Evolutionary conservation across 2,797 vertebrate species (phyloP), one percentile per base, ranked within the genome.

Genomic region (Amphiprion clarkii): DNA sequence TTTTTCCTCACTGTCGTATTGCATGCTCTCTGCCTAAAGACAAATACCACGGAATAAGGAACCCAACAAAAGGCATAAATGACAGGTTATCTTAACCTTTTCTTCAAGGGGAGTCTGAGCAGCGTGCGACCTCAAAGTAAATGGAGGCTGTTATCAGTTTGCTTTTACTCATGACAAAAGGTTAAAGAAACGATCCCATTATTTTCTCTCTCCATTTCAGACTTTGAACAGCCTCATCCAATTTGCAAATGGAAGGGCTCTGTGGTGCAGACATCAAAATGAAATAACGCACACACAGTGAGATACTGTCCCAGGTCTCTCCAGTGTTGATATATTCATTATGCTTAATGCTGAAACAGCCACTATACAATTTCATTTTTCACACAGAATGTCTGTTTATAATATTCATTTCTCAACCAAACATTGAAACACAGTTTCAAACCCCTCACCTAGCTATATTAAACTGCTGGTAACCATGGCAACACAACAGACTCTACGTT

Each of bases 201-300:
- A 68, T 67, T 70, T 64, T 42, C 19, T 48, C 73, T 69, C 61
- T 73, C 23, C 16, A 57, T 56, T 83, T 66, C 21, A 61, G 52
- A 72, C 59, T 70, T 83, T 64, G 25, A 44, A 54, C 60, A 73
- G 62, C 61, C 49, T 57, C 63, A 82, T 78, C 61, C 61, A 49
- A 51, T 77, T 79, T 67, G 63, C 36, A 77, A 79, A 84, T 82
- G 73, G 59, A 68, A 62, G 56, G 44, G 7, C 66, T 71, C 65
- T 51, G 63, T 60, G 46, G 54, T 57, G 27, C 49, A 67, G 39
- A 67, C 71, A 69, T 71, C 65, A 71, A 61, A 78, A 59, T 68
- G 19, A 72, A 71, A 71, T 54, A 25, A 59, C 6, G 11, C 10
- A 11, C 51, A 56, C 49, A 60, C 17, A 44, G 8, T 14, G 23